Base-by-base conservation (phyloP, 2,797 vertebrate species). In the Trematomus bernacchii region DNA sequence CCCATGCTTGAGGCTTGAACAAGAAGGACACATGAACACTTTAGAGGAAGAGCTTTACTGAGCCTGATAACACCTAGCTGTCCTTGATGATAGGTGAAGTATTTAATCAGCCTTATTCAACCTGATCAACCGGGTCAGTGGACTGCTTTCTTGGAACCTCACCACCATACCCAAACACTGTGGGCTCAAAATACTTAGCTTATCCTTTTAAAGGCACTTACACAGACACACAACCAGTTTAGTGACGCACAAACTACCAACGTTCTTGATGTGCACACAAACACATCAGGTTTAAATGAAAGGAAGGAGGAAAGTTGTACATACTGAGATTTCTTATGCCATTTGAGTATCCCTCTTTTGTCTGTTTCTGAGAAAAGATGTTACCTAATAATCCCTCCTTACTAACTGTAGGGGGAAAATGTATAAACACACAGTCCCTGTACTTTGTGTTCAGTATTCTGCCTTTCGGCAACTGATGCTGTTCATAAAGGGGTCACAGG, bases 181-280 rank as follows among this genome's bases (percentile, higher is more conserved):
- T 30, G 62, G 18, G 73, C 83, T 84, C 77, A 72, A 84, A 80
- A 75, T 64, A 83, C 66, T 74, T 54, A 53, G 47, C 58, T 77
- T 88, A 79, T 89, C 89, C 91, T 87, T 88, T 92, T 91, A 89
- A 88, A 92, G 89, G 82, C 88, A 89, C 70, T 48, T 43, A 57
- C 52, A 62, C 71, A 77, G 60, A 69, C 55, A 63, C 18, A 52
- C 63, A 54, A 57, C 18, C 64, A 61, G 37, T 73, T 47, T 23
- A 23, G 70, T 88, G 79, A 84, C 69, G 67, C 69, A 68, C 60
- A 10, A 54, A 44, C 54, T 59, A 37, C 33, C 33, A 37, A 37
- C 1, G 33, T 37, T 9, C 33, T 37, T 37, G 33, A 37, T 37
- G 33, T 37, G 33, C 33, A 37, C 33, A 33, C 47, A 44, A 13